These are phyloP conservation scores for Aspiorhynchus laticeps DNA, from an alignment of 2,113 vertebrate species.

Conservation along the genomic window DNA sequence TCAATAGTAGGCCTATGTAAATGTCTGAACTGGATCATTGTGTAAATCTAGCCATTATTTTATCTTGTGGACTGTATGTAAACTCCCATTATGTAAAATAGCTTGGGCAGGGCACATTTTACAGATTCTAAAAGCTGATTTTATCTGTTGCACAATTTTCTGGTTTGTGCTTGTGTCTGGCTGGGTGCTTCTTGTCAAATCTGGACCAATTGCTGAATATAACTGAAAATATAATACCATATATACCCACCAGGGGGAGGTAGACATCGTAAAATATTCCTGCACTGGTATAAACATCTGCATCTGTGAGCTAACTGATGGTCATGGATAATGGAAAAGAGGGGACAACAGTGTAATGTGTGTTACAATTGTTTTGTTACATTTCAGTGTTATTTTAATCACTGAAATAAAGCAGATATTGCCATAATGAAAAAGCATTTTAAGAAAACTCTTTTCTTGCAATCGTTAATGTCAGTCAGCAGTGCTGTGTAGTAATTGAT, in stretches of 20 bases:
- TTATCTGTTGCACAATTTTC: neutral
- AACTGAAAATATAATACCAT: neutral
- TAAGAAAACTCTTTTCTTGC: neutral
- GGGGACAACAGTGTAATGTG: neutral
- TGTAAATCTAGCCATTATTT: too few relatives aligned
- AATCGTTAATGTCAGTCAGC: neutral
- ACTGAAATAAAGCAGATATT: neutral
- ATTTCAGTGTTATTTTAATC: neutral
- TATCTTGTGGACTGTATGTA: too few relatives aligned
- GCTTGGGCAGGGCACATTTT: too few relatives aligned
- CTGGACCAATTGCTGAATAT: neutral
- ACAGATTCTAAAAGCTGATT: too few relatives aligned
- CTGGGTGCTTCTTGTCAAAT: neutral
- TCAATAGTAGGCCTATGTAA: too few relatives aligned
- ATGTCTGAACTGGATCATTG: too few relatives aligned
- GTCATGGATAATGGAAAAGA: neutral
- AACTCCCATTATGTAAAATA: too few relatives aligned
- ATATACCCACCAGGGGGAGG: constrained; percentile 45
- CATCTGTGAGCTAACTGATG: neutral
- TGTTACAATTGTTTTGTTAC: neutral
- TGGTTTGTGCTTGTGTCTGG: neutral
- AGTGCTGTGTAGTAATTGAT: too few relatives aligned
- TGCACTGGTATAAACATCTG: neutral
- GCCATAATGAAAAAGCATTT: neutral
- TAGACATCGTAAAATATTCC: constrained; percentile 66